Percentiles rank a stretch among this genome's conserved stretches.
phyloP scores from a whole-genome alignment of 92 coral and sea anemone genomes.

The Hydrozoanthus gracilis region DNA sequence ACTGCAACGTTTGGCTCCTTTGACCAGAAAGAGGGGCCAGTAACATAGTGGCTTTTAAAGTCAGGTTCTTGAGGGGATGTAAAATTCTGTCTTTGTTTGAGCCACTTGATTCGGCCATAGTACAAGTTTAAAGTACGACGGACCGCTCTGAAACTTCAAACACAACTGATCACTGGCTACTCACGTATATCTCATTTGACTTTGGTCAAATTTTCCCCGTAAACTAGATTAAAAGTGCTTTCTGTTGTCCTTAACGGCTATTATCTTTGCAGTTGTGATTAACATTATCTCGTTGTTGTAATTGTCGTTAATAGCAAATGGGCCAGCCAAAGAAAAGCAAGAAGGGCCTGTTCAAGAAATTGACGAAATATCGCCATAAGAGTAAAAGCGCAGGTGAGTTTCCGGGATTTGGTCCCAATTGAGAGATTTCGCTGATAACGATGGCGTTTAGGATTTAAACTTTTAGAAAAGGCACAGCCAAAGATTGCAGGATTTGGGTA shows the following conservation, averaged over 20 bases:
- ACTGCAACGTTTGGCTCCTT: conserved; percentile 66
- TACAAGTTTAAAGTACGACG: not conserved
- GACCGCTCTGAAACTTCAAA: not conserved
- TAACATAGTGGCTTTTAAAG: conserved; percentile 64
- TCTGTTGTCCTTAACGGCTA: not conserved
- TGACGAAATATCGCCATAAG: conserved; percentile 68
- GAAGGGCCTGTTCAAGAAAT: conserved; percentile 80
- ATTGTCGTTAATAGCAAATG: conserved; percentile 53
- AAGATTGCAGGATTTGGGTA: too few species aligned
- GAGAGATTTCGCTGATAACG: too few species aligned
- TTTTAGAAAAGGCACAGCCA: too few species aligned
- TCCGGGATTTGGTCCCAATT: too few species aligned
- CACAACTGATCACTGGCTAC: too few species aligned
- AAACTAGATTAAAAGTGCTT: not conserved
- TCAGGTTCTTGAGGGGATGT: conserved; percentile 49
- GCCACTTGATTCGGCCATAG: not conserved
- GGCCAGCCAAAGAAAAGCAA: conserved; percentile 84
- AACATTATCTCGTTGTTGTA: too few species aligned
- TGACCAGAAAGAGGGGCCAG: conserved; percentile 68
- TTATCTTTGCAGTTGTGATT: not conserved
- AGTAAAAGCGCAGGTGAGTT: conserved; percentile 70
- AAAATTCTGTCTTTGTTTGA: not conserved
- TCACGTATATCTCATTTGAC: too few species aligned
- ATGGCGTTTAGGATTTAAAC: too few species aligned
- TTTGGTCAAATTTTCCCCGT: not conserved